Evolutionary conservation across 2,113 vertebrate genomes (phyloP), one percentile per base, ranked within the genome.

Genomic region (Hippocampus mohnikei): DNA sequence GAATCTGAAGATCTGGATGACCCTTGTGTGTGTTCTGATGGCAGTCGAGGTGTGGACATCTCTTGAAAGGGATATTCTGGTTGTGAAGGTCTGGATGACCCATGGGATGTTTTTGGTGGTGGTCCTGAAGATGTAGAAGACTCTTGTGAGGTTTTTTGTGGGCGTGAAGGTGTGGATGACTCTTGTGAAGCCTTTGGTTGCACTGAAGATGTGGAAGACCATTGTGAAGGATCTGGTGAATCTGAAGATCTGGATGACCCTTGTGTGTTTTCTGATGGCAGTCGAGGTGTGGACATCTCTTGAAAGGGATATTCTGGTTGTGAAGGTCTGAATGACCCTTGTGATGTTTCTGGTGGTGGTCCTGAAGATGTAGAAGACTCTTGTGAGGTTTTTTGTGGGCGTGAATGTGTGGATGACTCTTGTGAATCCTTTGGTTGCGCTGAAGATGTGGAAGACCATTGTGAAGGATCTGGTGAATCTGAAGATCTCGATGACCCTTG

Each of bases 21-120:
- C 27, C 18, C 61, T 33, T 66, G 16, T 8, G 55, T 33, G n/a
- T 48, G 16, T 67, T 18, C 46, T 27, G 69, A n/a, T 3, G 84
- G 46, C 16, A n/a, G 40, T 71, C 70, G 29, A 21, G 25, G 11
- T 15, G 40, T 64, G 21, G 40, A 25, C 1, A 40, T 23, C 20
- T 64, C 62, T n/a, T 64, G 40, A 23, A 33, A 13, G 40, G 40
- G 21, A n/a, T 58, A 40, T 64, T 64, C 62, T 23, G 10, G 21
- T 42, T 42, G 61, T 4, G 62, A 5, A 9, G 40, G 13, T n/a
- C 12, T 40, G 23, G 33, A 33, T 33, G 33, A 33, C 33, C 33
- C 33, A 33, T 33, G 33, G 0, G 33, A 33, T 33, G 33, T 33
- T 33, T 33, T 5, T 33, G 33, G 33, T 33, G 33, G 5, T 33